A percentile compares a stretch with the other conserved stretches of the same genome.
These are phyloP conservation scores for Blastobasis lacticolella DNA, from an alignment of 2,888 invertebrate genomes.

Conservation along the genomic window DNA sequence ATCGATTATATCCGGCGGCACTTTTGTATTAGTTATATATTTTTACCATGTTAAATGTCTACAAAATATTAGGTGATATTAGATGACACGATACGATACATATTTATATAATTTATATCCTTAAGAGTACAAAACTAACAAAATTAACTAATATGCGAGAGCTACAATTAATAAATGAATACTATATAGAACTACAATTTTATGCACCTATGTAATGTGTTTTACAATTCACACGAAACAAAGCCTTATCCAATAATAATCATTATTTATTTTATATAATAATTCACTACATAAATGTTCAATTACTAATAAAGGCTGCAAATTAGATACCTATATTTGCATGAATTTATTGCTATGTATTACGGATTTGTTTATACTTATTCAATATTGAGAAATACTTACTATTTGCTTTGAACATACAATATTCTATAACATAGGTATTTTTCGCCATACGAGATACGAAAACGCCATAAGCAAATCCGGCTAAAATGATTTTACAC, in stretches of 20 bases:
- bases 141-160: background rate
- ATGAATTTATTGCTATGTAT: conserved; percentile 2
- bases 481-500: too few relatives aligned
- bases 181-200: conserved; percentile 4
- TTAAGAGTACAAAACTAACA: background rate
- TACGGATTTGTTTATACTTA: background rate
- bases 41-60: too few relatives aligned
- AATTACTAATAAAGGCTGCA: conserved; percentile 1
- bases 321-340: background rate
- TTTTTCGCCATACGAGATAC: too few relatives aligned
- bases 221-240: conserved; percentile 2
- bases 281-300: background rate
- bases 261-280: background rate
- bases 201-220: background rate
- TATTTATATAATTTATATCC: too few relatives aligned
- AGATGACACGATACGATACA: too few relatives aligned
- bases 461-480: too few relatives aligned
- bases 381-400: too few relatives aligned
- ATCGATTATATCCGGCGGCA: too few relatives aligned
- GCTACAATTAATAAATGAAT: background rate
- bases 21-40: too few relatives aligned
- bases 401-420: too few relatives aligned
- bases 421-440: too few relatives aligned
- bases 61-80: too few relatives aligned
- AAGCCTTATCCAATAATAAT: background rate